These are phyloP conservation scores for Phylloscopus trochiloides DNA, from an alignment of 2,113 vertebrate genomes.

Conservation along the genomic window DNA sequence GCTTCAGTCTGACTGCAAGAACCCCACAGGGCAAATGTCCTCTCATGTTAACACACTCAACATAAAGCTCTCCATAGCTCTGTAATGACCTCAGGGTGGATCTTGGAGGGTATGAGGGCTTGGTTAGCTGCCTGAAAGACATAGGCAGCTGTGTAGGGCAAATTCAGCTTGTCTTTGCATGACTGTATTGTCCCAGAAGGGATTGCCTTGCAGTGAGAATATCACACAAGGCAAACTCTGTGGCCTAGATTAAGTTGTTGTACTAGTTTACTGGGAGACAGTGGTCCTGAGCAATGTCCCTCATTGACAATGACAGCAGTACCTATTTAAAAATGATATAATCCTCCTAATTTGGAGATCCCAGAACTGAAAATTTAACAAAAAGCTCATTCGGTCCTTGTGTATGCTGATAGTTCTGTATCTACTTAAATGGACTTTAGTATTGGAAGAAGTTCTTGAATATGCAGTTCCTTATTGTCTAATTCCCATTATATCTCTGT, in stretches of 20 bases:
- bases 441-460: conserved; percentile 14
- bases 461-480: neutral
- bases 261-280: neutral
- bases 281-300: neutral
- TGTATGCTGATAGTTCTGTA: neutral
- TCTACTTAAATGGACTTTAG: neutral
- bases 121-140: neutral
- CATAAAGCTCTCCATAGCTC: neutral
- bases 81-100: neutral
- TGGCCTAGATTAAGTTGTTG: neutral
- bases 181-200: neutral
- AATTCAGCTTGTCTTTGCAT: neutral
- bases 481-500: neutral
- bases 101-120: neutral
- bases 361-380: neutral
- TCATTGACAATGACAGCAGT: neutral
- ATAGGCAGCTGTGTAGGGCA: neutral
- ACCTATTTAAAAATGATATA: neutral
- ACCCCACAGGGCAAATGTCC: neutral
- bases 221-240: neutral
- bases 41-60: accelerated
- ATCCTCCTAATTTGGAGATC: neutral
- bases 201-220: neutral
- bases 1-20: neutral
- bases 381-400: neutral